A percentile compares a stretch with the other conserved stretches of the same genome.
These are phyloP conservation scores for Zaprionus bogoriensis DNA, from an alignment of 2,888 invertebrate species.

Conservation along the genomic window DNA sequence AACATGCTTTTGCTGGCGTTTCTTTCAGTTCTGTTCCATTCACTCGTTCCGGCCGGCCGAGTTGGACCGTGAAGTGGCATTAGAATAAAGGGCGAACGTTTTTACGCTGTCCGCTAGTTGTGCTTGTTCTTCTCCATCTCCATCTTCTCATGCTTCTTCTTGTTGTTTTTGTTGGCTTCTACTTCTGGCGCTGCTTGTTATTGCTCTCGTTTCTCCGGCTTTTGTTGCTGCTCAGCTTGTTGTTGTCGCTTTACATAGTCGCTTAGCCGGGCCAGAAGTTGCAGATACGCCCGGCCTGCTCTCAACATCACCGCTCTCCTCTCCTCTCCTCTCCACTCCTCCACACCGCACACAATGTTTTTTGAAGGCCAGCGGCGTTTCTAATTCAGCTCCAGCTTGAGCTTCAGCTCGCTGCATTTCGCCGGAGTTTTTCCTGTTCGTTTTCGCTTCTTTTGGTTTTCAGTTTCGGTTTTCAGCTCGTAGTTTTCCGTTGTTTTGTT, in stretches of 20 bases:
- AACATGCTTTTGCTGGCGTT: not conserved
- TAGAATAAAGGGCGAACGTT: constrained; percentile 73
- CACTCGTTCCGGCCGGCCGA: constrained; percentile 17
- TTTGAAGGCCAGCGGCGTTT: constrained; percentile 71
- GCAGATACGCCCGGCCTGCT: constrained; percentile 38
- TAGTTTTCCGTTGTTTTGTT: constrained; percentile 57
- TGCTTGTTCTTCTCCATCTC: constrained; percentile 3
- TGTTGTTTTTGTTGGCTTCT: constrained; percentile 36
- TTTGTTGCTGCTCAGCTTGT: too few species aligned
- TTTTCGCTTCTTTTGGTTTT: not conserved
- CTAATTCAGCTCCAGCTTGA: constrained; percentile 48
- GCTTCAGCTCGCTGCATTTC: constrained; percentile 46
- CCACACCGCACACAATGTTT: too few species aligned
- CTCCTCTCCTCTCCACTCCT: too few species aligned
- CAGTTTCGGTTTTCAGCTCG: not conserved
- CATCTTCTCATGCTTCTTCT: constrained; percentile 14
- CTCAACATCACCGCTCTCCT: constrained; percentile 42
- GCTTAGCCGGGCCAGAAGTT: constrained; percentile 67
- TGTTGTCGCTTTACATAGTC: constrained; percentile 60
- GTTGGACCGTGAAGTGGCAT: constrained; percentile 64
- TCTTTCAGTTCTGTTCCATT: not conserved
- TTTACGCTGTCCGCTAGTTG: constrained; percentile 52
- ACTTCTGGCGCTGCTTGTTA: constrained; percentile 21
- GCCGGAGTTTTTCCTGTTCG: not conserved
- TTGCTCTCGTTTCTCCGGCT: too few species aligned